These are phyloP conservation scores for Macrotus californicus DNA, from an alignment of 2,113 vertebrate genomes.

Conservation along the genomic window DNA sequence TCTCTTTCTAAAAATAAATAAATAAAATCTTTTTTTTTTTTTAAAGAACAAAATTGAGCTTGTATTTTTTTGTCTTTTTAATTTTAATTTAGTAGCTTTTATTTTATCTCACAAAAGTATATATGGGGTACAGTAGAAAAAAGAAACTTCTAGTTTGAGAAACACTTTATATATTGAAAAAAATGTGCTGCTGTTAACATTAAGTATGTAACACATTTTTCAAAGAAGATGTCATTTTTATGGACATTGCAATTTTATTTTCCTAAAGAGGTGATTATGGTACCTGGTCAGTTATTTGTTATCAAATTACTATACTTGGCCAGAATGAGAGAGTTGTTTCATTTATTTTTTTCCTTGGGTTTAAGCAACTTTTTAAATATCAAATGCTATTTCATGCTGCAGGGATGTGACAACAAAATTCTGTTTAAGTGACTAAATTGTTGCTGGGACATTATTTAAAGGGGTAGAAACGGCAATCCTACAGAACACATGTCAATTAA, in stretches of 20 bases:
- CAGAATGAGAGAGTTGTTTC: background rate
- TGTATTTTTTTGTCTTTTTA: background rate
- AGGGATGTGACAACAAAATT: background rate
- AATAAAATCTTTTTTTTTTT: no score
- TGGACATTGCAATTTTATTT: background rate
- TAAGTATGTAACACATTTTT: background rate
- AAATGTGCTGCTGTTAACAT: background rate
- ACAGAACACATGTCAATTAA: background rate
- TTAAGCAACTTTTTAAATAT: constrained; percentile 49
- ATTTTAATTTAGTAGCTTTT: background rate
- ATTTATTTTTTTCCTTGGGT: background rate
- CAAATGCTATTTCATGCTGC: background rate
- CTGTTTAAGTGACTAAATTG: constrained; percentile 44
- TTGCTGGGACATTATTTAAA: constrained; percentile 33
- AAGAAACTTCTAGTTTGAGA: background rate
- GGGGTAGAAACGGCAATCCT: background rate
- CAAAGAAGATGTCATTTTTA: background rate
- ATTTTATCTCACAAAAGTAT: background rate
- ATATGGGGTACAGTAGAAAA: background rate
- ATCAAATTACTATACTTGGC: background rate
- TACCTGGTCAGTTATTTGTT: background rate
- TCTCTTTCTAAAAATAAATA: no score
- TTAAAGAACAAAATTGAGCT: background rate
- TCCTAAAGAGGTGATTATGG: background rate
- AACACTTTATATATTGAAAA: background rate